Evolutionary conservation across 2,888 invertebrate species (phyloP), one percentile per base, ranked within the genome.

Genomic region (Cyclophora albipunctata): DNA sequence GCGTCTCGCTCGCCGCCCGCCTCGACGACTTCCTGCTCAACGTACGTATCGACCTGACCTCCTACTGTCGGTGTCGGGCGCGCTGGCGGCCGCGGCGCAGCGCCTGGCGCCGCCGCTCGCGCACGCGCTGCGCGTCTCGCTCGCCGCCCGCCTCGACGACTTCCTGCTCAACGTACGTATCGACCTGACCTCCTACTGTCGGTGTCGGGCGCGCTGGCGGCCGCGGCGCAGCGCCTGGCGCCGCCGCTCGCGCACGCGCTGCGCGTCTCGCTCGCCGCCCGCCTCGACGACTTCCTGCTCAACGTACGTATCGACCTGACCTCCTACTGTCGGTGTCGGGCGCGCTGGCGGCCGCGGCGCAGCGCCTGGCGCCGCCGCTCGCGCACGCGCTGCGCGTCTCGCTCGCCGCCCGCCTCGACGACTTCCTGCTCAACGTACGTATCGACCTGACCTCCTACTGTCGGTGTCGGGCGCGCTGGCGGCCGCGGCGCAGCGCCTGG

Each of bases 91-190:
- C 42, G 81, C 90, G 35, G 91, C 95, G 49, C 93, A 20, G 96
- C 86, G 91, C 93, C 49, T 89, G 90, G 46, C 90, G 20, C 98
- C 51, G 96, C 97, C 0, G 81, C 87, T 34, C 91, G 93, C 64
- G 62, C 90, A 91, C 42, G 81, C 90, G 35, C 91, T 95, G 49
- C 93, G 96, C 86, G 91, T 93, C 49, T 89, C 90, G 46, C 90
- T 98, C 51, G 96, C 97, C 0, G 81, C 87, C 34, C 91, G 93
- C 64, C 85, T 97, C 35, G 96, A 97, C 75, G 90, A 90, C 34
- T 91, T 88, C 63, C 78, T 93, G 43, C 90, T 91, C 52, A 91
- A 92, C 69, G 85, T 78, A 49, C 55, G 47, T 42, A 2, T 4
- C 3, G 20, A 20, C 20, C 20, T 20, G 20, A 20, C 20, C 20